phyloP scores from a whole-genome alignment of 1,140 invertebrate species.

The Theocolax elegans region DNA sequence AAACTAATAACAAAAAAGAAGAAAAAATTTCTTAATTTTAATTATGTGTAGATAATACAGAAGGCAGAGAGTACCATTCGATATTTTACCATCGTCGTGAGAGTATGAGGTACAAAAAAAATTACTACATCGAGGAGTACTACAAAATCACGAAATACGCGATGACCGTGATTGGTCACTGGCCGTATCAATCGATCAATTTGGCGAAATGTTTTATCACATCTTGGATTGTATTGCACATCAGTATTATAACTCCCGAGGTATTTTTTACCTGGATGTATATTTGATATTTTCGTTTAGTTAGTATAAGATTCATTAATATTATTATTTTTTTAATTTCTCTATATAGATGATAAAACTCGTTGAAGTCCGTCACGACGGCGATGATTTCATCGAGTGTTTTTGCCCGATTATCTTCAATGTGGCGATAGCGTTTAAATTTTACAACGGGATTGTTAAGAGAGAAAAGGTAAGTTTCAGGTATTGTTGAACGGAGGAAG shows the following conservation, averaged over 20 bases:
- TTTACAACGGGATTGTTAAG: conserved; percentile 4
- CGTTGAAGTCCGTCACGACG: neutral
- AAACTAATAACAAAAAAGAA: too few relatives aligned
- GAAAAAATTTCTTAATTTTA: too few relatives aligned
- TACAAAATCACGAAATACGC: neutral
- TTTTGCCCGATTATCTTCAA: conserved; percentile 13
- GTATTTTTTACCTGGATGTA: neutral
- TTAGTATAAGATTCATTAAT: neutral
- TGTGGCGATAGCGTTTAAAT: conserved; percentile 11
- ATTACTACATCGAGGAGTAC: neutral
- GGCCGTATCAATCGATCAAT: conserved; percentile 20
- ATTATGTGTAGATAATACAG: too few relatives aligned
- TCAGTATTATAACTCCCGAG: neutral
- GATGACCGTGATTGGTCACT: neutral
- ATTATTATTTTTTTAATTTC: conserved; percentile 14
- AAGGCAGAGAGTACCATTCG: too few relatives aligned
- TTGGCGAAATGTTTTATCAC: neutral
- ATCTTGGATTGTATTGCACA: conserved; percentile 27
- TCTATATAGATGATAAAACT: conserved; percentile 16
- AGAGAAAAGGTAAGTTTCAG: conserved; percentile 13
- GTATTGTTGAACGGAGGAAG: too few relatives aligned
- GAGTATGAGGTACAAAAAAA: neutral
- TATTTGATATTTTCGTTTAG: neutral
- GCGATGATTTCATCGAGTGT: neutral
- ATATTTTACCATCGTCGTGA: too few relatives aligned